Evolutionary conservation across 2,113 vertebrate genomes (phyloP), one percentile per base, ranked within the genome.

Genomic region (Otocyon megalotis): DNA sequence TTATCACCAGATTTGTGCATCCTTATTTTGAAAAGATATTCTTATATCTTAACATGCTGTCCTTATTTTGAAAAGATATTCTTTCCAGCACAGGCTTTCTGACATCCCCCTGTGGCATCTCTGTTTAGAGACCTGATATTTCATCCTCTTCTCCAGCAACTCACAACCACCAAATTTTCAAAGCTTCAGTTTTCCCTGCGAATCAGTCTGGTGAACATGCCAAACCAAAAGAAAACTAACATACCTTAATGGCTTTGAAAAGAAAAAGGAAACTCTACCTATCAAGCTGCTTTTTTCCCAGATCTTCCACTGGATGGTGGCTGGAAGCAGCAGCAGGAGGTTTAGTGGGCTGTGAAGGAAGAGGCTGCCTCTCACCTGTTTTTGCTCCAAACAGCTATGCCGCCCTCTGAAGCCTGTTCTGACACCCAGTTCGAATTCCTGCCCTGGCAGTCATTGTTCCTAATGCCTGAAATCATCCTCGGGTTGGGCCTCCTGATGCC

Each of bases 211-310:
- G 48, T 43, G 2, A 89, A 93, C 32, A 79, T 72, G 65, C 69
- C 87, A 89, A 77, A 63, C 86, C 88, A 91, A 96, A 93, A 63
- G 35, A 91, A 91, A 85, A 37, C n/a, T 30, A 95, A 60, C 79
- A 80, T 60, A 95, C 76, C 35, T 32, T 94, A 95, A 74, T 43
- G 48, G 35, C 22, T 96, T 80, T 79, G 28, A 50, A 67, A 92
- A 69, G 32, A 37, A 90, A 79, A 84, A 56, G n/a, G 72, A 50
- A 35, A n/a, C 37, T 56, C 15, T 53, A 53, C 56, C 76, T 80
- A 16, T n/a, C 9, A 20, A 65, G n/a, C 28, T 74, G 65, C 62
- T n/a, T 58, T 74, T 63, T 17, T 2, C 3, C 16, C 32, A 43
- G 16, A 20, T 65, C 28, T 63, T 90, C 16, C 43, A 56, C 35